phyloP scores from a whole-genome alignment of 2,113 vertebrate species.

The Chiloscyllium plagiosum region DNA sequence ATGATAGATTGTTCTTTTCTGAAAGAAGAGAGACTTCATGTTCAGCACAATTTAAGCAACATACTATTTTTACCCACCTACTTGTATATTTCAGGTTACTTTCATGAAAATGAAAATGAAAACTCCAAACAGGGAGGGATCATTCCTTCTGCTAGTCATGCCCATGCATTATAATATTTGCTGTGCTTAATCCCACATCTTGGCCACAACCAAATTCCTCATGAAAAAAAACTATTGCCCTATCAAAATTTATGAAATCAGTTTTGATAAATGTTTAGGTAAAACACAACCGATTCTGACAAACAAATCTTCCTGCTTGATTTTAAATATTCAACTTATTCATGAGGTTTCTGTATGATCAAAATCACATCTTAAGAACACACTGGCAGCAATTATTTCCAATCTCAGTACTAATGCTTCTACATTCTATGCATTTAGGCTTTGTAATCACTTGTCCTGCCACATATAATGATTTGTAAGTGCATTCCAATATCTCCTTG shows the following conservation, averaged over 20 bases:
- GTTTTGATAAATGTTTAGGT: background rate
- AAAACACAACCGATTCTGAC: background rate
- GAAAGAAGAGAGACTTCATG: constrained; percentile 32
- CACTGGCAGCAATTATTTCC: background rate
- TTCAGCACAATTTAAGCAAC: background rate
- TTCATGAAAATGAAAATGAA: background rate
- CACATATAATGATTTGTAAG: background rate
- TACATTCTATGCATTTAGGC: too few relatives aligned
- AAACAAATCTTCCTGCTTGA: background rate
- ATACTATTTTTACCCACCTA: background rate
- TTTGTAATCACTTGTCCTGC: background rate
- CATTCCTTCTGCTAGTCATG: background rate
- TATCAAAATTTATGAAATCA: background rate
- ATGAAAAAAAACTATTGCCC: background rate
- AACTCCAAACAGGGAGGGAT: background rate
- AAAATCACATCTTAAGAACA: background rate
- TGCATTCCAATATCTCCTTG: background rate
- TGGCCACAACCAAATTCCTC: background rate
- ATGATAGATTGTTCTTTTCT: constrained; percentile 98
- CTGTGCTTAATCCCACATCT: too few relatives aligned
- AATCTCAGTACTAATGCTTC: too few relatives aligned
- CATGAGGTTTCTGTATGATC: background rate
- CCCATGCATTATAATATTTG: background rate
- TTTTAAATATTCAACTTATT: background rate
- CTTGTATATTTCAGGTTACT: background rate